A percentile compares a stretch with the other conserved stretches of the same genome.
These are phyloP conservation scores for Minunthozetes semirufus DNA, from an alignment of 2,888 invertebrate species.

Conservation along the genomic window DNA sequence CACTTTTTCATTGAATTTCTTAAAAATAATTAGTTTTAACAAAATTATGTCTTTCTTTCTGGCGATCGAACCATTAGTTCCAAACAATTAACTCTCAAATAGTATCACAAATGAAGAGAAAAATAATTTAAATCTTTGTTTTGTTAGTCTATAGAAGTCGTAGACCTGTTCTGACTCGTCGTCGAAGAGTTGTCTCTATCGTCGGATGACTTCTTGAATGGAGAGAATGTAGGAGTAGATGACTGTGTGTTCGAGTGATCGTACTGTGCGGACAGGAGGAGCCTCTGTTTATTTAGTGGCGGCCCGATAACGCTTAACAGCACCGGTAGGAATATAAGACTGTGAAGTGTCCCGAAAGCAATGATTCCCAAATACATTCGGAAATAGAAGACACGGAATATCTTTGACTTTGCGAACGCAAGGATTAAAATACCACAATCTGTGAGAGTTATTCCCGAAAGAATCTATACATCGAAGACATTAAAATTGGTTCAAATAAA, in stretches of 20 bases:
- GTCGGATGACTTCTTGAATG: constrained; percentile 7
- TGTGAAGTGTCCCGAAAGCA: constrained; percentile 90
- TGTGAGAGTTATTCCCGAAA: constrained; percentile 94
- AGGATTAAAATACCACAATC: constrained; percentile 95
- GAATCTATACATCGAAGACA: constrained; percentile 57
- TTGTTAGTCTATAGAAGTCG: constrained; percentile 9
- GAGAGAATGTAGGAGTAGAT: background rate
- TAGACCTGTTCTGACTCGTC: constrained; percentile 7
- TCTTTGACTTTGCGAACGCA: constrained; percentile 94
- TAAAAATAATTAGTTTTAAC: no score
- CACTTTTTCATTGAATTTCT: no score
- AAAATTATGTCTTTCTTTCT: no score
- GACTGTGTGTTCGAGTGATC: background rate
- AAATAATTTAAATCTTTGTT: background rate
- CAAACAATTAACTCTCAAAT: no score
- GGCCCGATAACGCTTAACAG: constrained; percentile 86
- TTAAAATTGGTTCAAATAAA: background rate
- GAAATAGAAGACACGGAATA: constrained; percentile 89
- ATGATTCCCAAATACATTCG: constrained; percentile 98
- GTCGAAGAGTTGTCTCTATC: background rate
- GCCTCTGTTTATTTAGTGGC: constrained; percentile 32
- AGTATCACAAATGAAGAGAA: background rate
- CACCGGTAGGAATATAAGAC: constrained; percentile 93
- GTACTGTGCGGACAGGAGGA: constrained; percentile 21
- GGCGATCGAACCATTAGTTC: no score